phyloP scores from a whole-genome alignment of 2,113 vertebrate genomes.

The Rhineura floridana region DNA sequence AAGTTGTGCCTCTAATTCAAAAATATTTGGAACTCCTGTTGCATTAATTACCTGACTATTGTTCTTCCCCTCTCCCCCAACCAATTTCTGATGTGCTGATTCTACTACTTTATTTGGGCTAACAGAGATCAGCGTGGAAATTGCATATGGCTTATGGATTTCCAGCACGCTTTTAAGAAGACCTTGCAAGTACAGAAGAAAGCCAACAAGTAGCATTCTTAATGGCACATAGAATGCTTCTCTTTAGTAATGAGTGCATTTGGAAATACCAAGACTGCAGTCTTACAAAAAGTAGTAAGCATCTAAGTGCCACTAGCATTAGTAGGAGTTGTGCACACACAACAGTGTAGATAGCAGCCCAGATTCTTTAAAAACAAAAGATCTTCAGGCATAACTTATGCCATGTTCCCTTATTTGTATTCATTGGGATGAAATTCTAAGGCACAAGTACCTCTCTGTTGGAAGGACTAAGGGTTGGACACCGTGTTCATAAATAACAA shows the following conservation, averaged over 20 bases:
- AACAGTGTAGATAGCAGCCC: not conserved
- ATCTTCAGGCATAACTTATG: not conserved
- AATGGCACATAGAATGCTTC: not conserved
- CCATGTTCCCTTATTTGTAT: not conserved
- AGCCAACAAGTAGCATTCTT: not conserved
- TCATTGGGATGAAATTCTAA: conserved; percentile 14
- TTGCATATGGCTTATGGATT: not conserved
- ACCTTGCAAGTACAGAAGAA: not conserved
- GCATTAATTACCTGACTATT: not conserved
- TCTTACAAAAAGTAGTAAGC: not conserved
- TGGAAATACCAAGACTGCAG: not conserved
- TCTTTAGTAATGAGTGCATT: not conserved
- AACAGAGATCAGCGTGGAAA: not conserved
- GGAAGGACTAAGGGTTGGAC: conserved; percentile 17
- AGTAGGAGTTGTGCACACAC: not conserved
- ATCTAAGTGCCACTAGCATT: not conserved
- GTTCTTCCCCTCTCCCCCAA: not conserved
- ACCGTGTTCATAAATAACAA: conserved; percentile 10
- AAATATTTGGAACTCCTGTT: not conserved
- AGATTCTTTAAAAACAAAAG: not conserved
- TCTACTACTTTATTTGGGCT: not conserved
- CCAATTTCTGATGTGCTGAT: not conserved
- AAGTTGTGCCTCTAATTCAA: not conserved
- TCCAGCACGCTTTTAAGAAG: not conserved
- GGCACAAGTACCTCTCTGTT: conserved; percentile 26